Evolutionary conservation across 2,888 invertebrate species (phyloP).

Genomic region (Willowsia nigromaculata): DNA sequence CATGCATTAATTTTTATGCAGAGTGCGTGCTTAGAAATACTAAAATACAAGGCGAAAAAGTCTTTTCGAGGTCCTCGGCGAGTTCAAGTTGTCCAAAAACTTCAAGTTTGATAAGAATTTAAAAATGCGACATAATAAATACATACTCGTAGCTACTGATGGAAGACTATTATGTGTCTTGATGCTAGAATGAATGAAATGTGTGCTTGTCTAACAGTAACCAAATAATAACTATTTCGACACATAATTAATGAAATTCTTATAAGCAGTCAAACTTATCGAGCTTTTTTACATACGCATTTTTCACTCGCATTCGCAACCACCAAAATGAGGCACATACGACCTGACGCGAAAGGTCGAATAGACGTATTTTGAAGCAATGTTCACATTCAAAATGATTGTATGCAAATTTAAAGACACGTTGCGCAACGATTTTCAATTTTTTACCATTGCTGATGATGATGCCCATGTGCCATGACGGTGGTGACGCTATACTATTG

Average conservation of each 20-base stretch:
- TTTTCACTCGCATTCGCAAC: background rate
- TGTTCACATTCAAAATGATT: background rate
- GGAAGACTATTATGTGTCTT: background rate
- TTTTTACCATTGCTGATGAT: background rate
- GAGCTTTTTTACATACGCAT: constrained; percentile 10
- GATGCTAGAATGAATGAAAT: background rate
- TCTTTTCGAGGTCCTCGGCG: constrained; percentile 28
- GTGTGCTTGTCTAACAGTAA: background rate
- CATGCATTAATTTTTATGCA: background rate
- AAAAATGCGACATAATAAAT: background rate
- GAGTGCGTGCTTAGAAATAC: constrained; percentile 14
- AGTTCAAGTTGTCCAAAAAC: background rate
- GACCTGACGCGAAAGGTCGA: background rate
- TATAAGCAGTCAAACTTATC: background rate
- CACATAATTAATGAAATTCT: constrained; percentile 35
- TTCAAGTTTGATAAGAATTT: background rate
- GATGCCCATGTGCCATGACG: background rate
- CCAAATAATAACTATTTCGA: constrained; percentile 6
- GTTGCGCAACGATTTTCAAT: constrained; percentile 13
- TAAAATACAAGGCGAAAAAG: constrained; percentile 39
- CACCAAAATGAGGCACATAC: background rate
- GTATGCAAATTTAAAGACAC: constrained; percentile 27
- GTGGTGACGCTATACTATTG: constrained; percentile 22
- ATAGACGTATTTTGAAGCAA: background rate
- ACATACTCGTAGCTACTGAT: background rate